Evolutionary conservation across 2,888 invertebrate species (phyloP).

Genomic region (Perithous albicinctus): DNA sequence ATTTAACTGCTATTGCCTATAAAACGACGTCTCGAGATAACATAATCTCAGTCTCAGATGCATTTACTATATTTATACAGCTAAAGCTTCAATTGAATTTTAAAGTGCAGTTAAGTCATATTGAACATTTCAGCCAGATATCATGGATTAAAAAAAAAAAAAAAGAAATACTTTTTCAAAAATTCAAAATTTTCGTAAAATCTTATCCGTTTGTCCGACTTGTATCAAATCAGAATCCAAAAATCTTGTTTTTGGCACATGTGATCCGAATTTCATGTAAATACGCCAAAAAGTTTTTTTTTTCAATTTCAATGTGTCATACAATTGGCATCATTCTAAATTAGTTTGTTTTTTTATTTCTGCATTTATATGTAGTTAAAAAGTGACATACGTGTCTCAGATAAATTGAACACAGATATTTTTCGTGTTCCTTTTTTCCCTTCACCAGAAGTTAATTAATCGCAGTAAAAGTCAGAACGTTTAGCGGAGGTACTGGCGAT

Average conservation of each 20-base stretch:
- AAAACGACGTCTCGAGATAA: neutral
- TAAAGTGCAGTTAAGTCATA: neutral
- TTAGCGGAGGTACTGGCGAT: neutral
- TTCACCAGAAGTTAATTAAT: constrained; percentile 5
- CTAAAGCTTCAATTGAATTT: neutral
- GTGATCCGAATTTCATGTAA: no score
- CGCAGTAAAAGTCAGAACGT: neutral
- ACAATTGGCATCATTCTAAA: no score
- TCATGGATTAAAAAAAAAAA: neutral
- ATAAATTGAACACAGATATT: neutral
- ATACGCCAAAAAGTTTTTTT: no score
- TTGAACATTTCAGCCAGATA: no score
- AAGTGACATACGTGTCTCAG: no score
- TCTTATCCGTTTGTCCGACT: no score
- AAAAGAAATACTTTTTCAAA: neutral
- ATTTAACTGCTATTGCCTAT: constrained; percentile 1
- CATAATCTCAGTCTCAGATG: neutral
- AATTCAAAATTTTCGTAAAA: no score
- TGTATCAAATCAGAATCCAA: no score
- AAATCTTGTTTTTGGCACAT: no score
- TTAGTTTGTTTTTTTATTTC: no score
- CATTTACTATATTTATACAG: neutral
- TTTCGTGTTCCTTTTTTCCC: neutral
- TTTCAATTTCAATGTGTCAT: no score
- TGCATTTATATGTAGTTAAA: no score